These are phyloP conservation scores for Siphlonurus alternatus DNA, from an alignment of 2,888 invertebrate genomes.

Conservation along the genomic window DNA sequence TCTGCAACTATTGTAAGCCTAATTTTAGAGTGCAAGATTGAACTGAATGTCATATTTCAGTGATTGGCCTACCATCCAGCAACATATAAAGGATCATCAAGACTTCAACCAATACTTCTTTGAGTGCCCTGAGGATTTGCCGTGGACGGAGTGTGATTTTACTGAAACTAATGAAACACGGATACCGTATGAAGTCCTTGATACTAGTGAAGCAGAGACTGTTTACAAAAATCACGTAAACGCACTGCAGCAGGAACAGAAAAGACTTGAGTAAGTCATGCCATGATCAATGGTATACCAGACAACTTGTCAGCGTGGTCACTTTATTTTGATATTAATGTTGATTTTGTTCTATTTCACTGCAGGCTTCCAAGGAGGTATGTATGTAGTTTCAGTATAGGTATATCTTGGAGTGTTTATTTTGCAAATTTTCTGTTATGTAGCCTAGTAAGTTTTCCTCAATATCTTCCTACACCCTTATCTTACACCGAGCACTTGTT, in stretches of 20 bases:
- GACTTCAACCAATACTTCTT: slow-evolving; percentile 89
- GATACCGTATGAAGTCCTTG: slow-evolving; percentile 84
- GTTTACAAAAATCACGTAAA: slow-evolving; percentile 84
- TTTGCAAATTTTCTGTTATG: slow-evolving; percentile 6
- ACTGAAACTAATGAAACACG: slow-evolving; percentile 52
- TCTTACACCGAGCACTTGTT: too few relatives aligned
- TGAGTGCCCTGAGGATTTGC: slow-evolving; percentile 57
- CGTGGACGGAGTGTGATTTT: slow-evolving; percentile 58
- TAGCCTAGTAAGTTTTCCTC: background rate
- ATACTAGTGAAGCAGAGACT: slow-evolving; percentile 79
- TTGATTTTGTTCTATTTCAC: slow-evolving; percentile 15
- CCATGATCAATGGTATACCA: slow-evolving; percentile 17
- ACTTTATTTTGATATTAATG: background rate
- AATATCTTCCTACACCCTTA: background rate
- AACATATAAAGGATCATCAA: slow-evolving; percentile 75
- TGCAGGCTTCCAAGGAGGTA: slow-evolving; percentile 40
- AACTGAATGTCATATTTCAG: too few relatives aligned
- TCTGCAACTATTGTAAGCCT: too few relatives aligned
- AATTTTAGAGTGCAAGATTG: too few relatives aligned
- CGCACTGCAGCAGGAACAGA: slow-evolving; percentile 79
- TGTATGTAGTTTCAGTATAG: slow-evolving; percentile 8
- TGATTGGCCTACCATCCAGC: slow-evolving; percentile 77
- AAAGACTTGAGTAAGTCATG: slow-evolving; percentile 66
- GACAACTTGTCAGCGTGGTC: slow-evolving; percentile 16
- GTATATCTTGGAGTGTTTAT: slow-evolving; percentile 8